Evolutionary conservation across 2,888 invertebrate species (phyloP).

Genomic region (Homarus gammarus): DNA sequence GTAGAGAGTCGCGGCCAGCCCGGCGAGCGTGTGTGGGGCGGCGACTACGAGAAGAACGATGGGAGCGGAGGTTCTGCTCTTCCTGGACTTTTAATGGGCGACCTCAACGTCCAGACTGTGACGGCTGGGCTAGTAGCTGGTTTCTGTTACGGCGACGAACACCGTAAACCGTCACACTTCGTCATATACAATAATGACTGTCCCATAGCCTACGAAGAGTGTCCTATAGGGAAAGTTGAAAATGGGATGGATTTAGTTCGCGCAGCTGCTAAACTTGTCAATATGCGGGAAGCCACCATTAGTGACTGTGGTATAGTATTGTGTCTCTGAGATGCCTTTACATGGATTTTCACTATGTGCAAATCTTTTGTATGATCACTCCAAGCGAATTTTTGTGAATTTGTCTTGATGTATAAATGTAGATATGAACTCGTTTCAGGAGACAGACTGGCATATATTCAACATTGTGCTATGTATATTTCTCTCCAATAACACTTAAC

Average conservation of each 20-base stretch:
- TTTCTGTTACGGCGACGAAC: conserved; percentile 45
- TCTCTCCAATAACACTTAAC: too few relatives aligned
- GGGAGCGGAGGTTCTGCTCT: conserved; percentile 52
- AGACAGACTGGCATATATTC: too few relatives aligned
- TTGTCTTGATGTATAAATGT: too few relatives aligned
- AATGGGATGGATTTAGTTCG: conserved; percentile 35
- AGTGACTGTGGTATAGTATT: conserved; percentile 56
- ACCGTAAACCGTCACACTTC: conserved; percentile 48
- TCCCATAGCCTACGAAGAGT: conserved; percentile 44
- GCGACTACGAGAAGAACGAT: conserved; percentile 51
- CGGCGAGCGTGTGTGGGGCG: conserved; percentile 53
- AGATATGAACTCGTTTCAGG: too few relatives aligned
- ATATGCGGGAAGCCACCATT: conserved; percentile 21
- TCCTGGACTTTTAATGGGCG: conserved; percentile 46
- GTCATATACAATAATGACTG: conserved; percentile 48
- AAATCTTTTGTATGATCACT: too few relatives aligned
- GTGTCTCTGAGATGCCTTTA: neutral
- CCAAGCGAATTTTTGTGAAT: too few relatives aligned
- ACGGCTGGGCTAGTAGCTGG: conserved; percentile 55
- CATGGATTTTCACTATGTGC: too few relatives aligned
- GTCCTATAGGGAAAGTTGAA: conserved; percentile 53
- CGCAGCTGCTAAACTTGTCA: conserved; percentile 15
- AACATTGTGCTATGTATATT: too few relatives aligned
- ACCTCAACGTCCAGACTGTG: conserved; percentile 28
- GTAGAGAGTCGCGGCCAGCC: conserved; percentile 42